Conservation (phyloP, 2,888 invertebrate species). For the Rutpela maculata region DNA sequence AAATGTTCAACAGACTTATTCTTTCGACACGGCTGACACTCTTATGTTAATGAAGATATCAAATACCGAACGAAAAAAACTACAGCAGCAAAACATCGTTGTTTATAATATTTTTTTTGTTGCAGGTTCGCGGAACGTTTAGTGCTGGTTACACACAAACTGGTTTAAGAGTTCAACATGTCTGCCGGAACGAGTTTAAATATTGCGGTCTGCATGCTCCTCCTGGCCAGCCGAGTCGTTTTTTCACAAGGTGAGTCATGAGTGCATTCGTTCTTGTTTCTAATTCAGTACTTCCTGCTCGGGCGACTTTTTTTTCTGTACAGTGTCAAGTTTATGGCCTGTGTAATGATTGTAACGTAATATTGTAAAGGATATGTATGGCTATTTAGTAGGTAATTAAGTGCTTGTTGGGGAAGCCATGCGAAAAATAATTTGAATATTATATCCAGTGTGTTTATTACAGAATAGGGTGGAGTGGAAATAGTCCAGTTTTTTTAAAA, state of each 20-base stretch:
- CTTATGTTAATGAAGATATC: constrained; percentile 21
- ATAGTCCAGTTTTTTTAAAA: too few species aligned
- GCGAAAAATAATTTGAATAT: neutral
- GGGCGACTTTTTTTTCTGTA: neutral
- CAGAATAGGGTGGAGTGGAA: too few species aligned
- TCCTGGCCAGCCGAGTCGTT: constrained; percentile 57
- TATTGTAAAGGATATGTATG: constrained; percentile 50
- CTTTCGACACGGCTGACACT: neutral
- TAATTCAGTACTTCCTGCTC: constrained; percentile 18
- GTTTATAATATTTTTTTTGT: constrained; percentile 38
- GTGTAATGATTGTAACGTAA: constrained; percentile 46
- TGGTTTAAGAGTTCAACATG: constrained; percentile 59
- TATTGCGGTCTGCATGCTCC: constrained; percentile 56
- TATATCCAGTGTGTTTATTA: neutral
- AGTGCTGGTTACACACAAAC: constrained; percentile 49
- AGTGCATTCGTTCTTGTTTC: constrained; percentile 20
- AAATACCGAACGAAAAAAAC: constrained; percentile 3
- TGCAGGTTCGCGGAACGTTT: constrained; percentile 47
- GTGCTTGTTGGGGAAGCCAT: neutral
- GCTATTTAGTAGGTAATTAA: neutral
- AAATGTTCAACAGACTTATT: neutral
- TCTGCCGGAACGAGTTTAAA: constrained; percentile 63
- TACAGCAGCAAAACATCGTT: neutral
- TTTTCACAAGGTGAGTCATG: constrained; percentile 62
- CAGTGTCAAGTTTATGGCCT: constrained; percentile 40